Evolutionary conservation across 1,140 invertebrate genomes (phyloP), one percentile per base, ranked within the genome.

Genomic region (Atta cephalotes): DNA sequence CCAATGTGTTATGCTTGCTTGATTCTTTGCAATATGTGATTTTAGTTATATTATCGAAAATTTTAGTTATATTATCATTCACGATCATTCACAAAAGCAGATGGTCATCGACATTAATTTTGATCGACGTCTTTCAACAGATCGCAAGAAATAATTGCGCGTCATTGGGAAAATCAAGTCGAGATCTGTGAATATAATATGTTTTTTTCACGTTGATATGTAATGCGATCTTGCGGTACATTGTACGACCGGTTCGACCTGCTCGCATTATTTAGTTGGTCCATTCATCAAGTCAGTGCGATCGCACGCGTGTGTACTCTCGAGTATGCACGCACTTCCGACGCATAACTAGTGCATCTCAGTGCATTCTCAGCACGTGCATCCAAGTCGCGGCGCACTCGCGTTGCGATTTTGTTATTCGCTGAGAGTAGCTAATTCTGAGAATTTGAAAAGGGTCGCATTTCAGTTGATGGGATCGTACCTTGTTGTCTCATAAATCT

Each of bases 381-480:
- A 74, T 10, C 21, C 16, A 68, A 58, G 28, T 65, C n/a, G 25
- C 12, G 18, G 25, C 49, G 56, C n/a, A 49, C 16, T n/a, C 66
- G 39, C 31, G 4, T 10, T 5, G 18, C n/a, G 10, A 16, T 39
- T 18, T 51, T 3, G 45, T 65, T 45, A n/a, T 65, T 56, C n/a
- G n/a, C 21, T 21, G 45, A 56, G 53, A 25, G 35, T 76, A 82
- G 71, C 21, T 28, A 10, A 45, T n/a, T 53, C 25, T 1, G 45
- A 35, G 28, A 9, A 10, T 65, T 72, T 68, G 25, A 68, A 53
- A 28, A 78, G 53, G 68, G 84, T 90, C 88, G 72, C 62, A 28
- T 90, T 90, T 89, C 88, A 58, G 53, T 77, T 28, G 21, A 49
- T 18, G 21, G 25, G 31, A 12, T 18, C 62, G 65, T 49, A 39